Base-by-base conservation (phyloP, 2,888 invertebrate genomes). In the Dryomyza anilis region DNA sequence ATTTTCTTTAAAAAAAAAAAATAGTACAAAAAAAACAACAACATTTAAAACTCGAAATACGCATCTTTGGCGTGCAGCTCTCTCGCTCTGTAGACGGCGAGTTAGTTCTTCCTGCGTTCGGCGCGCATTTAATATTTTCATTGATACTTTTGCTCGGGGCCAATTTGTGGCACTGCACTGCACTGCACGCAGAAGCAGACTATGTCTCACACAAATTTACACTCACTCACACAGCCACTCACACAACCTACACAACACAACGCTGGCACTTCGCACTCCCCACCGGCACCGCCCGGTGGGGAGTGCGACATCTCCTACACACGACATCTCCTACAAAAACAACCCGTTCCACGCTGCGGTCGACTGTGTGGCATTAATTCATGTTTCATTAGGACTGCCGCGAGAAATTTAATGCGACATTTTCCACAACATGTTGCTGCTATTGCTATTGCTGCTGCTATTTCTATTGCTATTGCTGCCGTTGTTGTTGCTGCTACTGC, bases 351-450 rank as follows among this genome's bases (percentile, higher is more conserved):
- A n/a, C n/a, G n/a, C n/a, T n/a, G n/a, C n/a, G n/a, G n/a, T 45
- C 58, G 16, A 14, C 30, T 19, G 0, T 43, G 25, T 36, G 27
- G 61, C 48, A 27, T 53, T 53, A 61, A 61, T 61, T 61, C 61
- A 52, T 53, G 61, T 61, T 61, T 61, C 45, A 61, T 52, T 61
- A 29, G 73, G 74, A 76, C 74, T 72, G 69, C 72, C 69, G 71
- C 63, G 59, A 63, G 63, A 76, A 75, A 78, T 77, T 77, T 75
- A 78, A 78, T 76, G 77, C 77, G 78, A 78, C 78, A 78, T 77
- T 78, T 75, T 77, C 65, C 59, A 67, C 60, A 58, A 53, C 60
- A 55, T 58, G 46, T 68, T 62, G 66, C 57, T 45, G 50, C 56
- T 59, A 50, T 36, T 48, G 52, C 30, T 61, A 39, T 23, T 30